A percentile compares a stretch with the other conserved stretches of the same genome.
Conservation (phyloP, 2,113 vertebrate species). For the Pseudopipra pipra region DNA sequence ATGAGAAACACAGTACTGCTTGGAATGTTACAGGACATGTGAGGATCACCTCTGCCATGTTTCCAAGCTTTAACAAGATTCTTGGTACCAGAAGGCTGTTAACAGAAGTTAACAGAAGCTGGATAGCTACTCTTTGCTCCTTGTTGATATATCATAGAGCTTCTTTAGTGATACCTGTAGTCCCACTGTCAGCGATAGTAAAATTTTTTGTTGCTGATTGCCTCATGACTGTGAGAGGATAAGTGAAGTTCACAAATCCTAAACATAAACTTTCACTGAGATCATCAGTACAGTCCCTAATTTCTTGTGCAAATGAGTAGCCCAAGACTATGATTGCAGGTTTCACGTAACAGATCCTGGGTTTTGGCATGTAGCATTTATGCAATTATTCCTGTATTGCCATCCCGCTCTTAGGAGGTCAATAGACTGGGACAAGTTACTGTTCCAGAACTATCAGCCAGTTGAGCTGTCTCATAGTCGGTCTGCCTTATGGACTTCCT, state of each 20-base stretch:
- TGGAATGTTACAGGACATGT: background rate
- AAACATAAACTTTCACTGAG: background rate
- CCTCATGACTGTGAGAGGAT: background rate
- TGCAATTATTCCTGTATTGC: background rate
- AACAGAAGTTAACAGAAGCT: background rate
- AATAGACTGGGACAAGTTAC: background rate
- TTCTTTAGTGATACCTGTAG: background rate
- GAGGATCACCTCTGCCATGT: background rate
- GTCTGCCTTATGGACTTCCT: background rate
- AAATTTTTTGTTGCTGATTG: background rate
- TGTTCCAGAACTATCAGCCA: background rate
- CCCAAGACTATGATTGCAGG: background rate
- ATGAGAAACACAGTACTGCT: background rate
- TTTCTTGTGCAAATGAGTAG: background rate
- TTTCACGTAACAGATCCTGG: background rate
- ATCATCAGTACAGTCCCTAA: background rate
- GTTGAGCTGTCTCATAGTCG: background rate
- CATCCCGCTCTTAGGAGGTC: background rate
- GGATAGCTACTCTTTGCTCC: background rate
- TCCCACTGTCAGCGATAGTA: background rate
- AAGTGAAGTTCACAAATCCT: background rate
- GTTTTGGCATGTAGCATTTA: background rate
- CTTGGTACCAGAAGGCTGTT: background rate
- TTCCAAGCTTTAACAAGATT: background rate
- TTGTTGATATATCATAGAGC: rapidly evolving